These are phyloP conservation scores for Calcarius lapponicus DNA, from an alignment of 2,797 vertebrate genomes.

Conservation along the genomic window DNA sequence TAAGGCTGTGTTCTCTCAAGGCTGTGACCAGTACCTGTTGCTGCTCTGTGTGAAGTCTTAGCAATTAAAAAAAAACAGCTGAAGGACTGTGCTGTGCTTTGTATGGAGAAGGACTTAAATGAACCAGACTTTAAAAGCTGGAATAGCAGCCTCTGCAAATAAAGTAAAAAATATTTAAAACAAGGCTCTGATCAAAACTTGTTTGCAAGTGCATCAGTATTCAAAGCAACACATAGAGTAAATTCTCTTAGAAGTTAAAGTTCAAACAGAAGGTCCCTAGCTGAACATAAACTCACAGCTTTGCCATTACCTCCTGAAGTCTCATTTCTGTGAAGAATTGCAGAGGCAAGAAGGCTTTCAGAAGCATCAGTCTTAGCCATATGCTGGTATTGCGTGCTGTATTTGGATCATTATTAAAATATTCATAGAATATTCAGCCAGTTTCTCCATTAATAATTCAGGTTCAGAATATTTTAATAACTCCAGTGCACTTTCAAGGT, in stretches of 20 bases:
- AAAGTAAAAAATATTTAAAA: neutral
- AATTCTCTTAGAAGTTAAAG: slow-evolving; percentile 43
- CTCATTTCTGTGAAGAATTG: slow-evolving; percentile 28
- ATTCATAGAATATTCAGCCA: slow-evolving; percentile 46
- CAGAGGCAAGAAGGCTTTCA: neutral
- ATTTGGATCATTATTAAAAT: slow-evolving; percentile 53
- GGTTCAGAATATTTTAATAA: slow-evolving; percentile 39
- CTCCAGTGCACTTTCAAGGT: slow-evolving; percentile 15
- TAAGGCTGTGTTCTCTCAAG: neutral
- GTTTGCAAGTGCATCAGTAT: neutral
- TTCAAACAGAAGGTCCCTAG: slow-evolving; percentile 36
- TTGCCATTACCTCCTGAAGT: slow-evolving; percentile 22
- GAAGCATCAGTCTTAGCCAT: neutral
- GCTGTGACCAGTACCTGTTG: neutral
- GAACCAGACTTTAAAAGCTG: neutral
- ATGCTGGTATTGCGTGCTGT: neutral
- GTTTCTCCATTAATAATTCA: slow-evolving; percentile 54
- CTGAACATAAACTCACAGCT: slow-evolving; percentile 14
- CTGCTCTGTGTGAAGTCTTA: neutral
- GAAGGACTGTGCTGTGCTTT: neutral
- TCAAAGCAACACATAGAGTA: neutral
- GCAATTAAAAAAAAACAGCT: neutral
- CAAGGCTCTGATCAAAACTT: neutral
- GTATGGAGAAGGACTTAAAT: neutral
- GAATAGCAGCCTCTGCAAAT: neutral